phyloP scores from a whole-genome alignment of 1,140 invertebrate species.

The Trichoplusia ni region DNA sequence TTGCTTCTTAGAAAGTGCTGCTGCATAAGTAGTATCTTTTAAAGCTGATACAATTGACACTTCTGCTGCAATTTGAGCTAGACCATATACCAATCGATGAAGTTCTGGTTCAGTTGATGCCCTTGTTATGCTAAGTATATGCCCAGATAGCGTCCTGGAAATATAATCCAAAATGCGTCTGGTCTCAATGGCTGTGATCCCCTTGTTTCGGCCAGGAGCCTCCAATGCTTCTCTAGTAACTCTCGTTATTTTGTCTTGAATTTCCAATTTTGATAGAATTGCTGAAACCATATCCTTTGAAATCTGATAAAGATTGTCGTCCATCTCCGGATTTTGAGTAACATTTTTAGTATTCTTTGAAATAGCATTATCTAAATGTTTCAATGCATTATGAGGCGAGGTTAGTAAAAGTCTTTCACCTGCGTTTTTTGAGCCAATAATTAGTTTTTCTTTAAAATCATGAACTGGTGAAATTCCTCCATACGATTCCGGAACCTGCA shows the following conservation, averaged over 20 bases:
- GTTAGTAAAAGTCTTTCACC: conserved; percentile 53
- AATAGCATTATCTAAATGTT: conserved; percentile 66
- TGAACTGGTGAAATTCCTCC: conserved; percentile 71
- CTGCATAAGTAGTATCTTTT: conserved; percentile 72
- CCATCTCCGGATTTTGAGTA: conserved; percentile 70
- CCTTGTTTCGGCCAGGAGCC: conserved; percentile 69
- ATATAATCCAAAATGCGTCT: conserved; percentile 74
- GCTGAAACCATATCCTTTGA: conserved; percentile 71
- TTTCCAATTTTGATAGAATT: conserved; percentile 67
- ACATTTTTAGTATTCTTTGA: conserved; percentile 69
- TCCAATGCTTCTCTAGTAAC: conserved; percentile 71
- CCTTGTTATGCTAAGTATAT: conserved; percentile 68
- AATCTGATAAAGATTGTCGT: conserved; percentile 69
- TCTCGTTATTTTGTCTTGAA: conserved; percentile 74
- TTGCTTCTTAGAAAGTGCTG: conserved; percentile 71
- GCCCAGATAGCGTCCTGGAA: conserved; percentile 67
- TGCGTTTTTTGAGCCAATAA: conserved; percentile 46
- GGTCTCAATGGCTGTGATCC: conserved; percentile 74
- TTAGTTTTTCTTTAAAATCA: conserved; percentile 57
- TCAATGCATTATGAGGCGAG: conserved; percentile 62
- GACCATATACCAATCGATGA: conserved; percentile 70
- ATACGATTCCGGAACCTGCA: conserved; percentile 40
- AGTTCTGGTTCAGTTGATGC: conserved; percentile 72
- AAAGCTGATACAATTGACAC: conserved; percentile 73
- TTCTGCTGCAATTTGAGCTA: conserved; percentile 74